Conservation (phyloP, 2,888 invertebrate species). For the Rhagonycha lutea region DNA sequence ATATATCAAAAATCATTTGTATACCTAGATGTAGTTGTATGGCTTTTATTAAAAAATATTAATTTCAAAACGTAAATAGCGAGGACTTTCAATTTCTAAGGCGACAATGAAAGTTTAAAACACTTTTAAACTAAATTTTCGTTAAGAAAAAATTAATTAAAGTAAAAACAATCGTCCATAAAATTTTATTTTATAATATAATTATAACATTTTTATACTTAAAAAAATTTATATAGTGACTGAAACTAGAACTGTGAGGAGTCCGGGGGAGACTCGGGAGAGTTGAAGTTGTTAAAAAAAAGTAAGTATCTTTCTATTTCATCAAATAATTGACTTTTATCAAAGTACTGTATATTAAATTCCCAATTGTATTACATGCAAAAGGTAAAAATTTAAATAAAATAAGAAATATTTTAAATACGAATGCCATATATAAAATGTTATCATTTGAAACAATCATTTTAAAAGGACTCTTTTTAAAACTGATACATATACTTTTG, state of each 20-base stretch:
- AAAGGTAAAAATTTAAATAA: neutral
- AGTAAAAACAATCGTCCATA: neutral
- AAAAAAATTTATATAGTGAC: neutral
- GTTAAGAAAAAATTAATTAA: neutral
- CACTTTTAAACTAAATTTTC: neutral
- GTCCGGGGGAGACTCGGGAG: too few relatives aligned
- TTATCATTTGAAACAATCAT: neutral
- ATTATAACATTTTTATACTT: neutral
- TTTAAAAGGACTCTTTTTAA: neutral
- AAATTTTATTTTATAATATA: neutral
- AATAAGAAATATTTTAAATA: neutral
- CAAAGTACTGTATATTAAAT: neutral
- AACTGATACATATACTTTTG: slow-evolving; percentile 6
- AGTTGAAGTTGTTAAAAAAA: too few relatives aligned
- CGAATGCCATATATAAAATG: neutral
- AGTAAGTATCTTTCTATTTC: neutral
- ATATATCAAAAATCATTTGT: neutral
- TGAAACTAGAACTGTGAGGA: neutral
- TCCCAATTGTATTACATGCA: neutral
- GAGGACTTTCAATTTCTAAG: neutral
- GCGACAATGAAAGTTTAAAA: neutral
- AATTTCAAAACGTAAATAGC: neutral
- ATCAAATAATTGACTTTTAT: neutral
- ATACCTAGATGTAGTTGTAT: too few relatives aligned
- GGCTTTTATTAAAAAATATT: neutral